Evolutionary conservation across 1,140 invertebrate species (phyloP).

Genomic region (Cardiocondyla obscurior): DNA sequence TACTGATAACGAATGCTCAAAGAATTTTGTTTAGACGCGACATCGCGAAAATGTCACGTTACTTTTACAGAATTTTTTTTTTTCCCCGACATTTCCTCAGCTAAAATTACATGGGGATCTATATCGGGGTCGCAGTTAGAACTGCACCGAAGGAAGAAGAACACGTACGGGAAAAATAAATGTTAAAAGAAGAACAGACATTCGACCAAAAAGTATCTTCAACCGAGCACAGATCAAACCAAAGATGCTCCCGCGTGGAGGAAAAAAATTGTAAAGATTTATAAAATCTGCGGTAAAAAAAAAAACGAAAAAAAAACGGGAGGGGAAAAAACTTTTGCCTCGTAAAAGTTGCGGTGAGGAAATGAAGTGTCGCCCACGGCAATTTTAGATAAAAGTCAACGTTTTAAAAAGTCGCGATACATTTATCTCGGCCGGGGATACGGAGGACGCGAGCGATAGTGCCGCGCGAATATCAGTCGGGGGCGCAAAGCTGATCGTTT

Average conservation of each 20-base stretch:
- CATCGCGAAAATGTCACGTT: not conserved
- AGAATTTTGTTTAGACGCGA: not conserved
- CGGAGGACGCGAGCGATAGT: not conserved
- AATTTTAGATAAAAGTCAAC: not conserved
- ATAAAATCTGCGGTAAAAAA: not conserved
- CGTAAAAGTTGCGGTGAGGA: not conserved
- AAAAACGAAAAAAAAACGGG: no score
- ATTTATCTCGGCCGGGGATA: constrained; percentile 2
- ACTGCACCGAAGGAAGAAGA: not conserved
- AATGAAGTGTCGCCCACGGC: not conserved
- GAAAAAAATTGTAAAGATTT: not conserved
- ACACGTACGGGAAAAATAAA: not conserved
- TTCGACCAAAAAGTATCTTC: not conserved
- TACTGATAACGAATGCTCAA: not conserved
- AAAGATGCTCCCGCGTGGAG: no score
- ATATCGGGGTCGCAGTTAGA: not conserved
- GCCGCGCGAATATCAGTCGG: constrained; percentile 3
- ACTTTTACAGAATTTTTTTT: not conserved
- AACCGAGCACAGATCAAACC: no score
- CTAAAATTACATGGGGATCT: not conserved
- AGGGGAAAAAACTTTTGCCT: no score
- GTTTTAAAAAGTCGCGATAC: not conserved
- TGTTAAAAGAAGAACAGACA: not conserved
- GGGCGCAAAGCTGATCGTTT: constrained; percentile 17
- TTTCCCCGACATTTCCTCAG: not conserved